Conservation (phyloP, 2,888 invertebrate genomes). For the Monochamus alternatus region DNA sequence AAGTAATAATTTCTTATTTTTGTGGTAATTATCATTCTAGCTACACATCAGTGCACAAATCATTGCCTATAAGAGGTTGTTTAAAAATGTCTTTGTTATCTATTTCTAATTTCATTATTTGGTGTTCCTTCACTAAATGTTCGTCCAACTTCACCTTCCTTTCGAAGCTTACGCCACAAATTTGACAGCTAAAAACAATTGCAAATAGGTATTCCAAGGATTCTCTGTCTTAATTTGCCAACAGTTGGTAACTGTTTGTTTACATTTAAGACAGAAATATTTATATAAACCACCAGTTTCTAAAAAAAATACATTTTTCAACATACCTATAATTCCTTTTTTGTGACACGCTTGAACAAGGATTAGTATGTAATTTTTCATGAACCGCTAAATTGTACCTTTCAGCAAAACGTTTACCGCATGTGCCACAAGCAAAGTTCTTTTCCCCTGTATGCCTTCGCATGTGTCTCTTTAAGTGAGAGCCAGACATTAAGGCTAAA, state of each 20-base stretch:
- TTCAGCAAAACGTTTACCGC: constrained; percentile 77
- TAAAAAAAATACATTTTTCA: background rate
- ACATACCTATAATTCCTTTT: constrained; percentile 44
- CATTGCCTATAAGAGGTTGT: background rate
- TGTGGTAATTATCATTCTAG: background rate
- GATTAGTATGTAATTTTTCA: constrained; percentile 59
- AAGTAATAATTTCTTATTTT: too few relatives aligned
- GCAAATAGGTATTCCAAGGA: background rate
- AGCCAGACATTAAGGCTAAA: constrained; percentile 76
- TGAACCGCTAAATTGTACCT: constrained; percentile 69
- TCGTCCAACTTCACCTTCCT: constrained; percentile 63
- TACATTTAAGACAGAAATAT: too few relatives aligned
- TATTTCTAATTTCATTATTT: constrained; percentile 2
- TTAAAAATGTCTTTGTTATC: background rate
- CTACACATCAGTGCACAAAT: background rate
- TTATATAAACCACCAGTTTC: background rate
- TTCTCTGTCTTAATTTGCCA: background rate
- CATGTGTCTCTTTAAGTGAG: constrained; percentile 80
- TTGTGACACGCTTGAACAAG: constrained; percentile 35
- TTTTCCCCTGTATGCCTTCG: constrained; percentile 79
- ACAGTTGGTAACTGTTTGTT: background rate
- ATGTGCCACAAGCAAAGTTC: constrained; percentile 74
- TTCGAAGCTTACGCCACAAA: constrained; percentile 62
- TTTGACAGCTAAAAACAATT: constrained; percentile 56
- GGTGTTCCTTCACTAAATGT: constrained; percentile 61